Evolutionary conservation across 2,888 invertebrate genomes (phyloP), one percentile per base, ranked within the genome.

Genomic region (Catonia carolina): DNA sequence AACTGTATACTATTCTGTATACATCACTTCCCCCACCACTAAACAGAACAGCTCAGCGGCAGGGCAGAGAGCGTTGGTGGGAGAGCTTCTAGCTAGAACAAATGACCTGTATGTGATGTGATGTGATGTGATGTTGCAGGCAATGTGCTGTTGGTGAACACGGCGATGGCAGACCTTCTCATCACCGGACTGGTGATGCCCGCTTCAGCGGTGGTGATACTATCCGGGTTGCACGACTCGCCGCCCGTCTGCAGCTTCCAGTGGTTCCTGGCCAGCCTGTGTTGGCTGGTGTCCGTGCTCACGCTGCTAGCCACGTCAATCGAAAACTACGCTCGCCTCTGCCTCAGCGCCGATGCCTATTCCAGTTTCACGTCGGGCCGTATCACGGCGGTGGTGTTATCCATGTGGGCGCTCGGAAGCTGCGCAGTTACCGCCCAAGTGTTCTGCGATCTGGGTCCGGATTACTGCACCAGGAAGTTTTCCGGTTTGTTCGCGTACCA

Each of bases 141-240:
- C 51, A 85, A 85, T 70, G 78, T 83, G 27, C 83, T 83, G 69
- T 73, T 85, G 61, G 85, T 83, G 60, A 84, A 82, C 72, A 77
- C 84, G 18, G 87, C 87, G 0, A 65, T 88, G 52, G 80, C 86
- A 0, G 89, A 89, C 67, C 72, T 88, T 49, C 71, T 87, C 14
- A 78, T 88, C 7, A 84, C 86, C 0, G 79, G 81, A 0, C 68
- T 81, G 12, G 82, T 87, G 39, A 78, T 88, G 64, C 85, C 87
- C 0, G 78, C 82, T 0, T 81, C 84, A 0, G 81, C 82, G 0
- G 81, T 86, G 4, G 81, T 85, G 0, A 78, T 88, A 35, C 72
- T 88, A 15, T 83, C 86, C 0, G 84, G 82, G 0, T 70, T 78
- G 56, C 75, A 77, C 55, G 80, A 82, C 60, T 76, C 75, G 22